Conservation (phyloP, 2,888 invertebrate genomes). For the Eumacrocentrus americanus region DNA sequence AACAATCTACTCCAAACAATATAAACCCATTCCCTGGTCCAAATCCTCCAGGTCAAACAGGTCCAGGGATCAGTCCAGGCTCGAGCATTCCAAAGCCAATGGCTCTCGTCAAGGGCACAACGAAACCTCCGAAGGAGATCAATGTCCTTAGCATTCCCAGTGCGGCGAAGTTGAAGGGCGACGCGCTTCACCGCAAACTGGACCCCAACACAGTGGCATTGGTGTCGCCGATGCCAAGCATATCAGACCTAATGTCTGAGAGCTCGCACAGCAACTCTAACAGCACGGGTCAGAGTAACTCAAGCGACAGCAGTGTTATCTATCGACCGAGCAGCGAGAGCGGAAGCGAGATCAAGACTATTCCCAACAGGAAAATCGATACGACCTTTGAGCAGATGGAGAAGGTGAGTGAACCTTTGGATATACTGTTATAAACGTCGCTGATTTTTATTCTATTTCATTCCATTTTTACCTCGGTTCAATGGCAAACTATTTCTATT, state of each 20-base stretch:
- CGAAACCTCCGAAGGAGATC: slow-evolving; percentile 71
- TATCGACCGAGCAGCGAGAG: slow-evolving; percentile 77
- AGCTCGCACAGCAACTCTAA: slow-evolving; percentile 68
- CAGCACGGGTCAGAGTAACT: slow-evolving; percentile 73
- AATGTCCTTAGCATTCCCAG: slow-evolving; percentile 61
- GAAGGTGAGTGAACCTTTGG: slow-evolving; percentile 60
- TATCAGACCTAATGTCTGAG: slow-evolving; percentile 70
- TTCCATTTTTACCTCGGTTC: too few relatives aligned
- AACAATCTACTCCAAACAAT: slow-evolving; percentile 17
- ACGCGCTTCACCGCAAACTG: slow-evolving; percentile 53
- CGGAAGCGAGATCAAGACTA: slow-evolving; percentile 67
- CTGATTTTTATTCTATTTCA: too few relatives aligned
- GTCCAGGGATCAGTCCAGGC: slow-evolving; percentile 53
- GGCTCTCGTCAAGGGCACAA: slow-evolving; percentile 89
- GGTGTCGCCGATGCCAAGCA: slow-evolving; percentile 78
- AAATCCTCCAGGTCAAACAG: slow-evolving; percentile 38
- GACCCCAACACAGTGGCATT: slow-evolving; percentile 62
- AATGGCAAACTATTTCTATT: background rate
- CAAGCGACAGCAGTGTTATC: slow-evolving; percentile 76
- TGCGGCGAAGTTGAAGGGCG: slow-evolving; percentile 62
- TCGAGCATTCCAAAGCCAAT: slow-evolving; percentile 89
- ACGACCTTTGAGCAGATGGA: slow-evolving; percentile 60
- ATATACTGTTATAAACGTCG: too few relatives aligned
- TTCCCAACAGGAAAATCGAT: slow-evolving; percentile 66
- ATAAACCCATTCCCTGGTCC: slow-evolving; percentile 36